A percentile compares a stretch with the other conserved stretches of the same genome.
phyloP scores from a whole-genome alignment of 2,888 invertebrate genomes.

The Platycnemis pennipes region DNA sequence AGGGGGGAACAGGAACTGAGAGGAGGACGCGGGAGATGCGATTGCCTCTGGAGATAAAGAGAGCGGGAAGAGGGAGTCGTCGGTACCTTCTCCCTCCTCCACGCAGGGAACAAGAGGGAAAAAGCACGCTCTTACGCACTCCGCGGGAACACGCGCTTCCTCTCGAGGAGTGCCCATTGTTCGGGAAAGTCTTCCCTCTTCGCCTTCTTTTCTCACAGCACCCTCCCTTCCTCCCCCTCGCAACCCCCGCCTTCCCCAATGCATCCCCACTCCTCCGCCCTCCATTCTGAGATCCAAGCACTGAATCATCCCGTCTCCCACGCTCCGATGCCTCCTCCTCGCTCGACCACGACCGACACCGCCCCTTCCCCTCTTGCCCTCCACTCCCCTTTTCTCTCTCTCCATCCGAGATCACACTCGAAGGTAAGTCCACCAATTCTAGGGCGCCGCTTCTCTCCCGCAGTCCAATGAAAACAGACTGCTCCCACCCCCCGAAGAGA shows the following conservation, averaged over 20 bases:
- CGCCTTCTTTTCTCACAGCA: not conserved
- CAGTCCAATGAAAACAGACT: not conserved
- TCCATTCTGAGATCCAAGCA: not conserved
- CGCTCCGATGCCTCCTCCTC: not conserved
- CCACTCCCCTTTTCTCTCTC: not conserved
- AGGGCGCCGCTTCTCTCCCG: not conserved
- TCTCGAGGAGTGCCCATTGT: conserved; percentile 3
- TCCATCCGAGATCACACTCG: not conserved
- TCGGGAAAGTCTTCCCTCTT: not conserved
- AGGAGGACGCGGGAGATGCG: not conserved
- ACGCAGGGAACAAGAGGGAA: not conserved
- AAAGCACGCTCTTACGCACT: not conserved
- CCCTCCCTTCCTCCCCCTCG: not conserved
- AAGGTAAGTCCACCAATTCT: not conserved
- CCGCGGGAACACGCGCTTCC: not conserved
- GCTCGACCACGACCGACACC: not conserved
- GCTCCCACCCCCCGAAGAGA: not conserved
- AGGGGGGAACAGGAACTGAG: not conserved
- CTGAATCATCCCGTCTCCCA: conserved; percentile 19
- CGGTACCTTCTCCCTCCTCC: not conserved
- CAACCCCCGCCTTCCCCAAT: not conserved
- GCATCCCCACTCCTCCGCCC: not conserved
- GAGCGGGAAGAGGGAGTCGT: no score
- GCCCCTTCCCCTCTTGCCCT: not conserved
- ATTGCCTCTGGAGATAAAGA: no score